Evolutionary conservation across 2,888 invertebrate species (phyloP).

Genomic region (Cephus spinipes): DNA sequence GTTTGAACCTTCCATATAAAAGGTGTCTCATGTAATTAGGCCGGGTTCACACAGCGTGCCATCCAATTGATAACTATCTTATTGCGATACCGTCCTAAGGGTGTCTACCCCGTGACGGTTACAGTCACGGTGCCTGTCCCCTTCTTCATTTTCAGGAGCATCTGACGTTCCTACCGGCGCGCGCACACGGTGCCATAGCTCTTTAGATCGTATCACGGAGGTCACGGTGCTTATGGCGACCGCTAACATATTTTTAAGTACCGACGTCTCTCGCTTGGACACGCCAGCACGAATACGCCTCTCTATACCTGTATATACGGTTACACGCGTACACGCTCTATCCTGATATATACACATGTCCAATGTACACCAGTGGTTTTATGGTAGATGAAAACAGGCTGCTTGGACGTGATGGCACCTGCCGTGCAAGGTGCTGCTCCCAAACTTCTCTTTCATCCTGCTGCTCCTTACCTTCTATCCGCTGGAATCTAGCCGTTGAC

Average conservation of each 20-base stretch:
- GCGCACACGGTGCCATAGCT: constrained; percentile 32
- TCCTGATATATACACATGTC: constrained; percentile 29
- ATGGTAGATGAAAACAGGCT: constrained; percentile 40
- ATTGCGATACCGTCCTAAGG: not conserved
- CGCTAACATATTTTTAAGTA: constrained; percentile 65
- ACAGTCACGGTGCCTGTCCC: constrained; percentile 49
- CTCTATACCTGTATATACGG: not conserved
- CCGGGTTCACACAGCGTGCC: not conserved
- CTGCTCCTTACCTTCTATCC: constrained; percentile 15
- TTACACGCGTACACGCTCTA: constrained; percentile 27
- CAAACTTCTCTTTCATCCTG: constrained; percentile 38
- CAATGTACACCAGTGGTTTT: constrained; percentile 38
- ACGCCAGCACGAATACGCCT: constrained; percentile 13
- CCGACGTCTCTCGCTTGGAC: constrained; percentile 30
- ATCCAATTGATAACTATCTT: constrained; percentile 1
- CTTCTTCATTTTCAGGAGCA: constrained; percentile 36
- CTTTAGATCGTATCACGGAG: constrained; percentile 64
- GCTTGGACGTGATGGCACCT: constrained; percentile 55
- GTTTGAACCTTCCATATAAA: constrained; percentile 4
- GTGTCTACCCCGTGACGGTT: constrained; percentile 48
- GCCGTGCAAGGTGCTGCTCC: constrained; percentile 61
- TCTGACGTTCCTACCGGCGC: constrained; percentile 50
- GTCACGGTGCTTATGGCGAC: constrained; percentile 65
- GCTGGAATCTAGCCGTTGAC: not conserved
- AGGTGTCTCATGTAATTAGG: constrained; percentile 3